Base-by-base conservation (phyloP, 1,140 invertebrate genomes). In the Chlorops oryzae region DNA sequence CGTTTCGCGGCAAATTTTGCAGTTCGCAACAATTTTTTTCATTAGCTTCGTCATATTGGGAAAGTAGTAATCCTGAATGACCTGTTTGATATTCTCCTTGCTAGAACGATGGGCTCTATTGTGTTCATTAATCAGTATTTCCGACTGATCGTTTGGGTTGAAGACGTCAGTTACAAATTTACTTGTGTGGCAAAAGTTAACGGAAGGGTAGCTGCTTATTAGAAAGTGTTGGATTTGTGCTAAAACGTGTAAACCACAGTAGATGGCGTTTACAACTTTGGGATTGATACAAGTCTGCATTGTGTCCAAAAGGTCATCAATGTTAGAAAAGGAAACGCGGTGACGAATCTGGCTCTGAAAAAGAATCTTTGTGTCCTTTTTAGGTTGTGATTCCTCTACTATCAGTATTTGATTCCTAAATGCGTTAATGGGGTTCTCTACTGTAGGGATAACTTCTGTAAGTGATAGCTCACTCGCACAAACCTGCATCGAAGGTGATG, bases 31-130 rank as follows among this genome's bases (percentile, higher is more conserved):
- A 1, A 52, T 27, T 24, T 61, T 40, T 9, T 32, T 55, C 9
- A 42, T 47, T 7, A 54, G 10, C 12, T 39, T 43, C 0, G 43
- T 43, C 43, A 55, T 59, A n/a, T 57, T 59, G 1, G 52, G 43
- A 22, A 57, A 61, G 37, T 49, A 57, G 39, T 59, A 57, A 22
- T 47, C 52, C 18, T 23, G 42, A 48, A 24, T 27, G 22, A 41
- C 58, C 58, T 34, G 54, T 32, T n/a, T 58, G 50, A 5, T 28
- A 47, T 20, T 34, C 43, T 42, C 51, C 50, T 18, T 59, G 53
- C n/a, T n/a, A n/a, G n/a, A n/a, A n/a, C n/a, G n/a, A n/a, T n/a
- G n/a, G n/a, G n/a, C n/a, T n/a, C n/a, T n/a, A n/a, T n/a, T n/a
- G n/a, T n/a, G n/a, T n/a, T n/a, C n/a, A n/a, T n/a, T n/a, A n/a